phyloP scores from a whole-genome alignment of 2,797 vertebrate genomes.

The Crotalus adamanteus region DNA sequence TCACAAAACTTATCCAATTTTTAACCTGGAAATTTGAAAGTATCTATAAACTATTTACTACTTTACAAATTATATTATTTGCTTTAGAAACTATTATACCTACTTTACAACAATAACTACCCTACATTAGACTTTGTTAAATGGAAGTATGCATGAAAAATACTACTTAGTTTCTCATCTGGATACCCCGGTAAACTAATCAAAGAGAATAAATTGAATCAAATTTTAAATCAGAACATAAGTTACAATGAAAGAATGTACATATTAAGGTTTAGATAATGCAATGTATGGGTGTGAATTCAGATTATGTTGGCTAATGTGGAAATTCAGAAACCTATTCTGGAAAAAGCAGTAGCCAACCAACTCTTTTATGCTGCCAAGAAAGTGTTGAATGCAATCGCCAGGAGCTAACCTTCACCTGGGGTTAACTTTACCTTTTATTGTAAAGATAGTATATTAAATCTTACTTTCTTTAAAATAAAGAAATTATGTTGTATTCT shows the following conservation, averaged over 20 bases:
- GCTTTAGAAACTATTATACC: background rate
- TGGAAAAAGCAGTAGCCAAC: background rate
- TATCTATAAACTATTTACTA: background rate
- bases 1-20: background rate
- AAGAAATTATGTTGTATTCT: background rate
- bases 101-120: slow-evolving; percentile 3
- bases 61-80: background rate
- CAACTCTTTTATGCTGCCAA: background rate
- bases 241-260: background rate
- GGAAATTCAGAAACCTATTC: background rate
- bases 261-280: background rate
- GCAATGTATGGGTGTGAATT: background rate
- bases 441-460: background rate
- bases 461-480: background rate
- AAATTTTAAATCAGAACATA: background rate
- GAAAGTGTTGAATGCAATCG: background rate
- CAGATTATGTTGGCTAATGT: background rate
- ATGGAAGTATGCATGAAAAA: background rate
- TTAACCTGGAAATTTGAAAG: slow-evolving; percentile 13
- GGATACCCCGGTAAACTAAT: background rate
- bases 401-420: background rate
- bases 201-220: background rate
- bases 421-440: background rate
- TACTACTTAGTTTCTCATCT: background rate
- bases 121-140: background rate